Percentiles rank a stretch among this genome's conserved stretches.
phyloP scores from a whole-genome alignment of 2,797 vertebrate species.

The Lophotriccus pileatus region DNA sequence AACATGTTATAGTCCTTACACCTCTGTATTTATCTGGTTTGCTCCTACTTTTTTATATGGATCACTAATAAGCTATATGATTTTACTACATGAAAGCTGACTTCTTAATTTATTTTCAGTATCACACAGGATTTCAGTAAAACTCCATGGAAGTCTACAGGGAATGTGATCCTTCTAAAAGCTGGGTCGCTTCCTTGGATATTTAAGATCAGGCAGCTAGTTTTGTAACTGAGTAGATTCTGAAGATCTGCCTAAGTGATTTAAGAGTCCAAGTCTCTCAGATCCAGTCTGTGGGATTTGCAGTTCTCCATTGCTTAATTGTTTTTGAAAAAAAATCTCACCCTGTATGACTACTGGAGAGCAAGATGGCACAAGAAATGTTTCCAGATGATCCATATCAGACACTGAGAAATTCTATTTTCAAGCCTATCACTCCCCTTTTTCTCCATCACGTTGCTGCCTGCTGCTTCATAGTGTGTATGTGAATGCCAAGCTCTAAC shows the following conservation, averaged over 20 bases:
- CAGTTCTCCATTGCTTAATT: background rate
- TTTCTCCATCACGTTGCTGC: background rate
- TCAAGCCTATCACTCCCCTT: background rate
- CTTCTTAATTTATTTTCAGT: background rate
- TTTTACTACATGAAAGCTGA: background rate
- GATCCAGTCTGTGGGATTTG: background rate
- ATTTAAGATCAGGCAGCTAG: background rate
- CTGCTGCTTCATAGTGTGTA: background rate
- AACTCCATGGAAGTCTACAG: fast-evolving
- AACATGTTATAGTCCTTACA: background rate
- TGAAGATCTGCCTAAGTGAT: background rate
- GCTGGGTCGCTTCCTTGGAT: background rate
- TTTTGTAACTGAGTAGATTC: background rate
- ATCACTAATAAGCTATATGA: background rate
- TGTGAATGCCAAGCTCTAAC: background rate
- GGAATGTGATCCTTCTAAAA: background rate
- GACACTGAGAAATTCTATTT: background rate
- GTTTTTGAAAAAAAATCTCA: background rate
- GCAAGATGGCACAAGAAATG: background rate
- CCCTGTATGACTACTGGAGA: background rate
- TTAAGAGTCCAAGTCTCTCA: background rate
- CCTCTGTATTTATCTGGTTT: background rate
- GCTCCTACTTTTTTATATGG: background rate
- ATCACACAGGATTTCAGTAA: background rate
- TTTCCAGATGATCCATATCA: background rate